Conservation (phyloP, 2,888 invertebrate genomes). For the Stramonita haemastoma region DNA sequence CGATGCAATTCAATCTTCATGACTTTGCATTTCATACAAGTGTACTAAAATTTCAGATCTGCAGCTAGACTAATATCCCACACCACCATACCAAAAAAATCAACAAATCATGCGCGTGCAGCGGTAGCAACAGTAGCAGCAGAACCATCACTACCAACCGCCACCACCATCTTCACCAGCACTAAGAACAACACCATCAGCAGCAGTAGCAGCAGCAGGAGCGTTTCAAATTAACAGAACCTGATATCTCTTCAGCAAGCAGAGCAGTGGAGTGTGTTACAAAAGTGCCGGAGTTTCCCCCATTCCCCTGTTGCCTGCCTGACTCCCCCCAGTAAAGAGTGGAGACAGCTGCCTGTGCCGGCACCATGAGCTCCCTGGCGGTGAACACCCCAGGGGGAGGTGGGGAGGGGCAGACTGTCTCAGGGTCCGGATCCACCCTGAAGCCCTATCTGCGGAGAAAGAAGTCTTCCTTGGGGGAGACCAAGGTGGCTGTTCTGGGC, state of each 20-base stretch:
- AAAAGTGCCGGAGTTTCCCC: not conserved
- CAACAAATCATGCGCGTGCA: too few relatives aligned
- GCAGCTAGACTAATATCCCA: too few relatives aligned
- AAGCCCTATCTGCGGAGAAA: constrained; percentile 70
- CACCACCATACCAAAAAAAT: too few relatives aligned
- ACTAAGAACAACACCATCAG: too few relatives aligned
- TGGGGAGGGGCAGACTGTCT: constrained; percentile 49
- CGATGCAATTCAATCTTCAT: too few relatives aligned
- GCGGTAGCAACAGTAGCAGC: too few relatives aligned
- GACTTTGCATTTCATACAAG: too few relatives aligned
- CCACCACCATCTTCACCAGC: too few relatives aligned
- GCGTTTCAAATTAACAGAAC: too few relatives aligned
- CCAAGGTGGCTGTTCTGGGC: constrained; percentile 71
- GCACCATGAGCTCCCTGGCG: constrained; percentile 22
- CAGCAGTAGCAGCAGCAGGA: too few relatives aligned
- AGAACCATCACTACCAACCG: too few relatives aligned
- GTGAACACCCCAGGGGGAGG: constrained; percentile 55
- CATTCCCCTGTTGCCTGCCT: not conserved
- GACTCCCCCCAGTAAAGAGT: not conserved
- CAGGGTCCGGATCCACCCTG: constrained; percentile 56
- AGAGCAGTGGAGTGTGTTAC: not conserved
- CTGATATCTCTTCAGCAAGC: not conserved
- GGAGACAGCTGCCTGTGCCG: not conserved
- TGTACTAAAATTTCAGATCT: too few relatives aligned
- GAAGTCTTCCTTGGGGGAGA: constrained; percentile 71